Evolutionary conservation across 2,113 vertebrate genomes (phyloP).

Genomic region (Geococcyx californianus): DNA sequence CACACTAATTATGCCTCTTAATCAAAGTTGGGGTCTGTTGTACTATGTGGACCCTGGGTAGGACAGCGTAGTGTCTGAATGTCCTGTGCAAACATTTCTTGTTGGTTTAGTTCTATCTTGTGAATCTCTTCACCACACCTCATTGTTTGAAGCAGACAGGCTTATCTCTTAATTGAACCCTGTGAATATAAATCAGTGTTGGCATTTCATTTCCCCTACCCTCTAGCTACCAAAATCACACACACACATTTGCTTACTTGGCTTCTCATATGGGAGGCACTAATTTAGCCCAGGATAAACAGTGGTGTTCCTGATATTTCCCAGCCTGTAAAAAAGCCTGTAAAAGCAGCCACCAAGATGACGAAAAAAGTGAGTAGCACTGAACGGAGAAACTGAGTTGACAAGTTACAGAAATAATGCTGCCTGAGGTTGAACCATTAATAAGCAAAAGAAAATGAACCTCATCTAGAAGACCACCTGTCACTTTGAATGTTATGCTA

Average conservation of each 20-base stretch:
- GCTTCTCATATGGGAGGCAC: conserved; percentile 13
- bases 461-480: neutral
- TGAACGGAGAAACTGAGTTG: neutral
- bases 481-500: conserved; percentile 19
- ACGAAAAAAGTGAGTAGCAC: neutral
- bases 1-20: neutral
- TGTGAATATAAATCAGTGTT: conserved; percentile 24
- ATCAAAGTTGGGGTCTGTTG: neutral
- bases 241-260: neutral
- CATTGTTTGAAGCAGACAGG: conserved; percentile 1
- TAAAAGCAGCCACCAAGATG: conserved; percentile 27
- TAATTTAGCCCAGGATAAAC: conserved; percentile 51
- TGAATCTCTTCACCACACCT: conserved; percentile 4
- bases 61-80: neutral
- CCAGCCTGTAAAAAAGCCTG: neutral
- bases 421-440: conserved; percentile 31
- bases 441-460: conserved; percentile 37
- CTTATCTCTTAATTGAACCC: neutral
- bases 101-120: neutral
- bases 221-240: neutral
- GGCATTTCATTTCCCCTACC: conserved; percentile 46
- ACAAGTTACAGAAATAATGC: conserved; percentile 27
- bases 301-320: conserved; percentile 73
- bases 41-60: accelerated
- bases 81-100: neutral